Base-by-base conservation (phyloP, 2,888 invertebrate species). In the Stictocephala bisonia region DNA sequence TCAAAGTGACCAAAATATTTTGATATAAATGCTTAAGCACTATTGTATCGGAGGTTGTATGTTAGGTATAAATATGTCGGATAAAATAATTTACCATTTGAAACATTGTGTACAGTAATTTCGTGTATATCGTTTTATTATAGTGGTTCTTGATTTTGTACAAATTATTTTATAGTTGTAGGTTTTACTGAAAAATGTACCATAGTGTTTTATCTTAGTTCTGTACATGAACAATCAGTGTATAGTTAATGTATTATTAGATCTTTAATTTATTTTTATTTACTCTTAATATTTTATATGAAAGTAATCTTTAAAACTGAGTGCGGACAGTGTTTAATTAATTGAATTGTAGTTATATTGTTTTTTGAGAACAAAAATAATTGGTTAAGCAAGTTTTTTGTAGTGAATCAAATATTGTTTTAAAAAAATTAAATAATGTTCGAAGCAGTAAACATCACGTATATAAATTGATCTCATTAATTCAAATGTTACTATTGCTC, bases 121-220 rank as follows among this genome's bases (percentile, higher is more conserved):
- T 64, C 40, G 27, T 44, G 60, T 72, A 31, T 72, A 51, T 64
- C 40, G 58, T 31, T 71, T 60, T 13, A 67, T 69, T 68, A 50
- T 72, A 64, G 27, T 48, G 20, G 58, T 74, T 66, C 60, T n/a
- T n/a, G n/a, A n/a, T 68, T 73, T 69, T 73, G 29, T 69, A 69
- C 60, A 73, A 50, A 73, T 60, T 68, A 48, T 71, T 71, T 50
- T 69, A 69, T 64, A 73, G 31, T 70, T 73, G 56, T 60, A 60
- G 69, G 50, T 73, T 66, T 73, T 69, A 73, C 51, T 69, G 64
- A 48, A 69, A 60, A 56, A 22, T 69, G 64, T 64, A 64, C 40
- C 3, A 73, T 67, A 69, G 50, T 50, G 60, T 50, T 68, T 41
- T 56, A 48, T 15, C 66, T 50, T 68, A 24, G 48, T 68, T 60